Evolutionary conservation across 37 sponge, comb jelly and placozoan species (phyloP).

Genomic region (Diacarnus erythraeanus): DNA sequence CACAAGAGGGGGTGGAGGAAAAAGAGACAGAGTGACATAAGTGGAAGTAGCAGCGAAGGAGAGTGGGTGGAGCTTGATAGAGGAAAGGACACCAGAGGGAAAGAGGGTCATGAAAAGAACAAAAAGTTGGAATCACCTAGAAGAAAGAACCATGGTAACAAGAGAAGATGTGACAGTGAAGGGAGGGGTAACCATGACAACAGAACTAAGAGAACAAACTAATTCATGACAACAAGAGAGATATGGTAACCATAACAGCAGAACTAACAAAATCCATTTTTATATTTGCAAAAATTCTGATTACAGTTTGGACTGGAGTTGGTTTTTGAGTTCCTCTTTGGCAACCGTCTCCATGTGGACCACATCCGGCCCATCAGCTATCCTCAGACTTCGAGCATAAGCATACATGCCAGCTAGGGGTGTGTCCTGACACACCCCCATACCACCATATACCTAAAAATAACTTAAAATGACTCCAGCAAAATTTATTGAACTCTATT

Average conservation of each 20-base stretch:
- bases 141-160: background rate
- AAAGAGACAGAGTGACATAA: background rate
- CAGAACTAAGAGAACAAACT: background rate
- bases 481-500: too few species aligned
- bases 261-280: background rate
- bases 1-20: background rate
- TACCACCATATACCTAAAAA: conserved; percentile 69
- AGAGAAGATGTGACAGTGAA: background rate
- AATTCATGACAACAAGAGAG: too few species aligned
- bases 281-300: background rate
- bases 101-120: background rate
- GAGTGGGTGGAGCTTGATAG: background rate
- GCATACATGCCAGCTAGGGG: conserved; percentile 64
- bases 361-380: conserved; percentile 93
- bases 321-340: conserved; percentile 63
- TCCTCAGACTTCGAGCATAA: conserved; percentile 69
- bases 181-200: background rate
- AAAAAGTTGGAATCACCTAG: background rate
- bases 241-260: background rate
- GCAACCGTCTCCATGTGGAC: conserved; percentile 87
- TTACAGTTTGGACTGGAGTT: conserved; percentile 49
- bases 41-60: background rate
- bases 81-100: background rate
- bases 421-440: conserved; percentile 83
- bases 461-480: background rate